Base-by-base conservation (phyloP, 2,888 invertebrate species). In the Enchytraeus crypticus region DNA sequence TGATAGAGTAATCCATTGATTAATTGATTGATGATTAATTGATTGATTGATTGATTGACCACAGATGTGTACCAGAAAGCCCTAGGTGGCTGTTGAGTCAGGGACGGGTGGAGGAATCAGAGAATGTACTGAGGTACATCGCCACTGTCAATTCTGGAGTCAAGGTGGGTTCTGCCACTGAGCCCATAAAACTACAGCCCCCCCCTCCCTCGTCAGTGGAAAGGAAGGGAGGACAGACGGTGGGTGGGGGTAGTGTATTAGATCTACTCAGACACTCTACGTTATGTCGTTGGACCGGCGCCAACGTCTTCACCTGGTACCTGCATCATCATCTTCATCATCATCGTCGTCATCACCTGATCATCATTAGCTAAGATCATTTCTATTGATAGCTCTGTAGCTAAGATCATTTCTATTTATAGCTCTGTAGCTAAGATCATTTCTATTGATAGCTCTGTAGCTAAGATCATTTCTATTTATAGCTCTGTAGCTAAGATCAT, bases 51-150 rank as follows among this genome's bases (percentile, higher is more conserved):
- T n/a, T n/a, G n/a, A n/a, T n/a, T n/a, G n/a, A n/a, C n/a, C n/a
- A n/a, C 51, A 64, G 64, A 32, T 23, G 47, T 11, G n/a, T 57
- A 14, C 56, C 59, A 18, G 65, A 69, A 47, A 69, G 69, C 59
- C 69, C 69, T 5, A 54, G 69, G 5, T 69, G 69, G 69, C 54
- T 65, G 57, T 53, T 59, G 34, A 61, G 59, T 8, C 66, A 60
- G 61, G 70, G 59, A 61, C 66, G 34, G 58, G 66, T 62, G 53
- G 64, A 51, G 62, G 64, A 65, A 61, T 69, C 65, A 62, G 66
- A 69, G 51, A 30, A 30, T 11, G 51, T 65, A 2, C 43, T 69
- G 27, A 64, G 59, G 26, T 33, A 53, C 51, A 65, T 69, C 43
- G 62, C 62, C 5, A 21, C 47, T 14, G 29, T 33, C n/a, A 65